A percentile compares a stretch with the other conserved stretches of the same genome.
These are phyloP conservation scores for Lampropteryx suffumata DNA, from an alignment of 2,888 invertebrate genomes.

Conservation along the genomic window DNA sequence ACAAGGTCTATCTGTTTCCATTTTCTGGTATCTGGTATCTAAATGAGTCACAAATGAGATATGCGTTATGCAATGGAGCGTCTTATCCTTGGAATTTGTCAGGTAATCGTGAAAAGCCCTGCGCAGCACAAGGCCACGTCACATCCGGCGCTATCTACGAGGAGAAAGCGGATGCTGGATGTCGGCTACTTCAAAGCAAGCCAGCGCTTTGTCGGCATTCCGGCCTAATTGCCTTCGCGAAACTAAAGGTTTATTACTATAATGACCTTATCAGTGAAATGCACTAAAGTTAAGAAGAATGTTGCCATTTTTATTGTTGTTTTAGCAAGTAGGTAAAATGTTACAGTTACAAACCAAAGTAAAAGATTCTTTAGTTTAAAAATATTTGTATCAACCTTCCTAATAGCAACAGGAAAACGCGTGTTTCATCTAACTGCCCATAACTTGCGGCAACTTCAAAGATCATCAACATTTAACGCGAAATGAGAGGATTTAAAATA, in stretches of 20 bases:
- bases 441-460: too few species aligned
- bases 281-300: slow-evolving; percentile 24
- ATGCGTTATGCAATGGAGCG: slow-evolving; percentile 48
- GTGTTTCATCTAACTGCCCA: too few species aligned
- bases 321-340: slow-evolving; percentile 32
- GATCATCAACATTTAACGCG: too few species aligned
- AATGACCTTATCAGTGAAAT: slow-evolving; percentile 54
- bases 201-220: slow-evolving; percentile 67
- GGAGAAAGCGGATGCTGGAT: slow-evolving; percentile 76
- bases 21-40: slow-evolving; percentile 30
- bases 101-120: slow-evolving; percentile 75
- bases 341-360: slow-evolving; percentile 22
- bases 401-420: too few species aligned
- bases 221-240: slow-evolving; percentile 67
- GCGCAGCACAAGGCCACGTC: slow-evolving; percentile 72
- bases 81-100: slow-evolving; percentile 65
- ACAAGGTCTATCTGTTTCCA: neutral
- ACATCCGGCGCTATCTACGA: slow-evolving; percentile 69
- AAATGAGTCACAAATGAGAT: slow-evolving; percentile 56
- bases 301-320: slow-evolving; percentile 32
- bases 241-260: slow-evolving; percentile 64
- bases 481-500: too few species aligned
- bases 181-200: slow-evolving; percentile 67
- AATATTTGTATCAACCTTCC: too few species aligned
- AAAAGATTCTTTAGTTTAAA: slow-evolving; percentile 5